Evolutionary conservation across 1,140 invertebrate species (phyloP), one percentile per base, ranked within the genome.

Genomic region (Listronotus bonariensis): DNA sequence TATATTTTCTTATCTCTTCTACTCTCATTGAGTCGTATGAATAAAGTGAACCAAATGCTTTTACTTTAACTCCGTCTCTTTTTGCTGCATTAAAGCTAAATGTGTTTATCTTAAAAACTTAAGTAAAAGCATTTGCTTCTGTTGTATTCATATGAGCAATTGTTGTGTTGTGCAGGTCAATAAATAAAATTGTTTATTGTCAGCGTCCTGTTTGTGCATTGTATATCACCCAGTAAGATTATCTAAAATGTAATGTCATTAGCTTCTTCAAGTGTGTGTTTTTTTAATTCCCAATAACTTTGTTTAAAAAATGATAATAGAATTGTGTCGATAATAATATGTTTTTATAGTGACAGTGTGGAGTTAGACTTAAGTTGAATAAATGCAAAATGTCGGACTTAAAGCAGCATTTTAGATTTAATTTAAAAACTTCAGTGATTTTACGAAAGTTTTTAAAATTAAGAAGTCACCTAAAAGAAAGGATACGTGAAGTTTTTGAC

Each of bases 401-500:
- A 60, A 59, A 53, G 41, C 46, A 66, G 31, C 32, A 31, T 41
- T 26, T 65, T 41, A 48, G 52, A 36, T 65, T 70, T 56, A 58
- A 65, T 64, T 36, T 49, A 36, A 65, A 58, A 42, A 65, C 57
- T 14, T 55, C 58, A 42, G 51, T 67, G 17, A 41, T 74, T 20
- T 18, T 68, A 34, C 17, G 46, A 36, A 71, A 71, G 54, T 74
- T 36, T 73, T 76, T 59, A 72, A 68, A 58, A 63, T 70, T 36
- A 76, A 74, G 60, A 76, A 71, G 38, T 74, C 75, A 4, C 69
- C 69, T 11, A 78, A 76, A 71, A 43, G 18, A 69, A 68, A 40
- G 76, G 76, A 10, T 78, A 77, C 42, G 38, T 69, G 10, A 73
- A 71, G 49, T 74, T 78, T 54, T 60, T 78, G 9, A 68, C 71